Evolutionary conservation across 1,140 invertebrate species (phyloP).

Genomic region (Drosophila nigrodunni): DNA sequence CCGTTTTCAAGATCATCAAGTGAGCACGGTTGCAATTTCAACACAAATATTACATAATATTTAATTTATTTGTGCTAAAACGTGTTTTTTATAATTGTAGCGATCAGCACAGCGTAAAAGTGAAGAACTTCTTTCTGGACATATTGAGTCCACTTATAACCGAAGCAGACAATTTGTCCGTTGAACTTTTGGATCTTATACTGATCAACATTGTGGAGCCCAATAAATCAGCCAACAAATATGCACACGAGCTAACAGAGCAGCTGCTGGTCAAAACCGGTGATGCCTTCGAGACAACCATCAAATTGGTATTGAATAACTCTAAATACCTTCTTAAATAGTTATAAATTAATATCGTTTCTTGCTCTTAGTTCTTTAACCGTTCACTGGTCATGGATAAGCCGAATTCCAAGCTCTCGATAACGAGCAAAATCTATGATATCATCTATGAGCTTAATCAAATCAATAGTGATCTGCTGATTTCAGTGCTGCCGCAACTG

Average conservation of each 20-base stretch:
- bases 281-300: conserved; percentile 96
- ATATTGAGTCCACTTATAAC: conserved; percentile 96
- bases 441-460: conserved; percentile 98
- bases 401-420: conserved; percentile 92
- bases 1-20: conserved; percentile 99
- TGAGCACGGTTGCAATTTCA: conserved; percentile 85
- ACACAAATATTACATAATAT: not conserved
- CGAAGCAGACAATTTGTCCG: conserved; percentile 97
- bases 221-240: conserved; percentile 95
- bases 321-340: not conserved
- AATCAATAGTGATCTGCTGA: conserved; percentile 94
- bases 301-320: conserved; percentile 92
- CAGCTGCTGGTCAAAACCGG: conserved; percentile 96
- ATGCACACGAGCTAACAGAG: conserved; percentile 95
- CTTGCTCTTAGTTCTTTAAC: conserved; percentile 93
- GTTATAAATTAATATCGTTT: not conserved
- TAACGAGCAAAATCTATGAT: conserved; percentile 95
- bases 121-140: conserved; percentile 98
- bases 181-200: conserved; percentile 97
- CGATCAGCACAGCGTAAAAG: conserved; percentile 97
- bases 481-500: conserved; percentile 96
- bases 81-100: conserved; percentile 85
- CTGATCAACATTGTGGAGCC: conserved; percentile 98
- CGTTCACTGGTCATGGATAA: conserved; percentile 96
- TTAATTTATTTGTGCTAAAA: conserved; percentile 3